A percentile compares a stretch with the other conserved stretches of the same genome.
These are phyloP conservation scores for Eristalis intricaria DNA, from an alignment of 2,888 invertebrate genomes.

Conservation along the genomic window DNA sequence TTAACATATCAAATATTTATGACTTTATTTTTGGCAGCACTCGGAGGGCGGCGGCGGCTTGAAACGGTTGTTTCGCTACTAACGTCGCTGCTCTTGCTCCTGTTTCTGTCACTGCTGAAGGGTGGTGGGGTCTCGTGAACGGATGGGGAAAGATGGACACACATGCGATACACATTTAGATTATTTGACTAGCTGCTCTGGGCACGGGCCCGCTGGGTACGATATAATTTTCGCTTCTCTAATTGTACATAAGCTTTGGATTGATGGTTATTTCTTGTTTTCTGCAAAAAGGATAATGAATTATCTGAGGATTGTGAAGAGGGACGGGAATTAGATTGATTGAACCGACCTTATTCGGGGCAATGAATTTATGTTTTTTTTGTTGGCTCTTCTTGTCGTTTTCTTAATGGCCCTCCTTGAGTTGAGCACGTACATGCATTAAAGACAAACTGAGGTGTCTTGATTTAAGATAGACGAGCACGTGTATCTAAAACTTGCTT, in stretches of 20 bases:
- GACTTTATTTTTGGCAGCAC: constrained; percentile 48
- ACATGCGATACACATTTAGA: constrained; percentile 8
- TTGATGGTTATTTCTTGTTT: neutral
- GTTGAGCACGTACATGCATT: neutral
- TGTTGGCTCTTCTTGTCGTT: neutral
- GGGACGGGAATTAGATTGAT: neutral
- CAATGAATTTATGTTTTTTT: neutral
- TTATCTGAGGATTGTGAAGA: neutral
- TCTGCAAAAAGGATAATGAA: neutral
- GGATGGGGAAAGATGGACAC: neutral
- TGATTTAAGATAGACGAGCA: neutral
- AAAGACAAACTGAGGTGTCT: neutral
- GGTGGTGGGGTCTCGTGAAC: neutral
- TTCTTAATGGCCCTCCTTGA: neutral
- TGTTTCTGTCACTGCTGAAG: neutral
- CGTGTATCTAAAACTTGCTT: no score
- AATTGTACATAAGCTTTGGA: constrained; percentile 8
- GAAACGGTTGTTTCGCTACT: constrained; percentile 2
- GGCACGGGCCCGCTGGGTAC: neutral
- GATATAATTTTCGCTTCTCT: constrained; percentile 1
- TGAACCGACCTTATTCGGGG: neutral
- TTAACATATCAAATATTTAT: constrained; percentile 65
- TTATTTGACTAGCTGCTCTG: constrained; percentile 1
- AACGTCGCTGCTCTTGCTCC: neutral
- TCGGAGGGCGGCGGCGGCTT: neutral